Evolutionary conservation across 2,797 vertebrate genomes (phyloP), one percentile per base, ranked within the genome.

Genomic region (Coluber constrictor): DNA sequence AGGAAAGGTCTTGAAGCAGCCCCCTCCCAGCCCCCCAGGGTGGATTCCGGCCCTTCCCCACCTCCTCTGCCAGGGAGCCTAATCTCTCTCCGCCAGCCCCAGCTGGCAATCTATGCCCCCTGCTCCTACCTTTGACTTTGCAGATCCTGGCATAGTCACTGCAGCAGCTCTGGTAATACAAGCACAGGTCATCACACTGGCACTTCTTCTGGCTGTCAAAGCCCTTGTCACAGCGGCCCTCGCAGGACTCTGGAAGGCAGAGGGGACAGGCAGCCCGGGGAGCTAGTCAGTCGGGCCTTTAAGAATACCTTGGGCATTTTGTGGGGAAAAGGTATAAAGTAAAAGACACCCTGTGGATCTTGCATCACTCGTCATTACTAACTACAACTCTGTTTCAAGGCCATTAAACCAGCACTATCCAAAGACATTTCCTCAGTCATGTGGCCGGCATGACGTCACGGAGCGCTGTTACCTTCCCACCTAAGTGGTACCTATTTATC

Each of bases 111-210:
- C 7, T 3, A 11, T 5, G 2, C 11, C 9, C 18, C 8, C 16
- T 97, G 2, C 23, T 23, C 74, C 37, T 97, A 99, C 99, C 98
- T 96, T 95, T 98, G 94, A 97, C 96, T 89, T 97, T 98, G 96
- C 99, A 99, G 92, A 94, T 93, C 0, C 90, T 93, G 88, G 97
- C 86, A 55, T 98, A 99, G 96, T 99, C 99, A 0, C 56, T 92
- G 92, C 99, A 99, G 97, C 99, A 99, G 97, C 99, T 99, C 96
- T 97, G 96, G 97, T 99, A 99, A 96, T 99, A 99, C 63, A 97
- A 57, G 92, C 99, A 99, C 96, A 99, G 98, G 10, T 98, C 97
- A 59, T 99, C 99, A 27, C 99, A 99, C 96, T 99, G 99, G 96
- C 99, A 99, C 86, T 94, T 98, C 97, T 18, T 98, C 92, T 43